Evolutionary conservation across 2,888 invertebrate species (phyloP).

Genomic region (Rhopalosiphum nymphaeae): DNA sequence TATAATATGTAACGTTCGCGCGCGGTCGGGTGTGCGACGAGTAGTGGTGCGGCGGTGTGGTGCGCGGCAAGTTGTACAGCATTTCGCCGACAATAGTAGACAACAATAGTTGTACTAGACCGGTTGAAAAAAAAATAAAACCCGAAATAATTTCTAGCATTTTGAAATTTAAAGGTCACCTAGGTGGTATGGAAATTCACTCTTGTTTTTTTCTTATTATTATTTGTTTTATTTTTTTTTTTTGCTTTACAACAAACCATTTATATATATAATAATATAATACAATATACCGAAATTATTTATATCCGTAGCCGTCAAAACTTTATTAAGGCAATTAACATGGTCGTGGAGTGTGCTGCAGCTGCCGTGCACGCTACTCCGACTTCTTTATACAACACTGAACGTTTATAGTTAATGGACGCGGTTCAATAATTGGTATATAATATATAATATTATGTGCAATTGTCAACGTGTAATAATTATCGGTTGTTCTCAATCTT

Average conservation of each 20-base stretch:
- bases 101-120: slow-evolving; percentile 36
- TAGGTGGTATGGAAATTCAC: slow-evolving; percentile 27
- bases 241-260: neutral
- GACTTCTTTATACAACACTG: neutral
- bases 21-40: neutral
- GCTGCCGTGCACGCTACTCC: neutral
- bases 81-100: slow-evolving; percentile 50
- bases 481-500: neutral
- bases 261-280: neutral
- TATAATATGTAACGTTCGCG: neutral
- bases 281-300: neutral
- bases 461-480: neutral
- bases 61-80: neutral
- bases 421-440: neutral
- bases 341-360: neutral
- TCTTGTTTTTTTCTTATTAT: slow-evolving; percentile 21
- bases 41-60: neutral
- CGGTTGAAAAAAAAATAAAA: slow-evolving; percentile 12
- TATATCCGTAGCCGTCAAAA: neutral
- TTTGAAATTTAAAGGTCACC: slow-evolving; percentile 17
- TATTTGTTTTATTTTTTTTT: neutral
- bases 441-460: neutral
- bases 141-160: slow-evolving; percentile 34
- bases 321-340: neutral
- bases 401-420: neutral